Base-by-base conservation (phyloP, 2,113 vertebrate species). In the Alexandromys fortis region DNA sequence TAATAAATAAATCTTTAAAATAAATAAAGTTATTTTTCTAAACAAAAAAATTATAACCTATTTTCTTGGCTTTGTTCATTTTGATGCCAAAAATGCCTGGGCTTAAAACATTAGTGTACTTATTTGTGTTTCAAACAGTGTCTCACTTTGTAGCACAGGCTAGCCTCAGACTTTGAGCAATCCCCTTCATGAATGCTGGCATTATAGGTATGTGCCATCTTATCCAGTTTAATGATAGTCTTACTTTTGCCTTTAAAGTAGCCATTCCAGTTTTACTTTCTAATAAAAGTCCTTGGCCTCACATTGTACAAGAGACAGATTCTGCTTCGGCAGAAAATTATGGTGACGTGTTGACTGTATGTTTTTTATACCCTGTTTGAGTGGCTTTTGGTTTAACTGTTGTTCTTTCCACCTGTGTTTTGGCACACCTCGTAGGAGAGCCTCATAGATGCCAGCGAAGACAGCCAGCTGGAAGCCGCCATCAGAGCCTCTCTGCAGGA, bases 401-500 rank as follows among this genome's bases (percentile, higher is more conserved):
- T 94, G 92, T 87, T 96, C 47, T 97, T 78, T 78, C 47, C 19
- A 79, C n/a, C 28, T 70, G 78, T 96, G 90, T 95, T 96, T 67
- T 97, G 95, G 86, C 68, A 79, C 55, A 0, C 95, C 95, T 97
- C 94, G 63, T 98, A 99, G 99, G 99, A 99, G 98, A 99, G 99
- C 93, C 98, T 99, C 91, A 99, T 99, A 92, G 99, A 99, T 93
- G 99, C 99, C 97, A 99, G 99, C 91, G 99, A 99, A 98, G 99
- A 99, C 98, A 99, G 99, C 98, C 99, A 99, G 98, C 97, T 99
- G 98, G 99, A 99, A 98, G 99, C 99, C 78, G 99, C 99, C 8
- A 99, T 99, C 98, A 99, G 99, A 97, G 99, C 99, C 92, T 99
- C 99, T 0, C 98, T 99, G 70, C 99, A 99, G 98, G 99, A 99